Percentiles rank a stretch among this genome's conserved stretches.
Conservation (phyloP, 2,888 invertebrate genomes). For the Nysson spinosus region DNA sequence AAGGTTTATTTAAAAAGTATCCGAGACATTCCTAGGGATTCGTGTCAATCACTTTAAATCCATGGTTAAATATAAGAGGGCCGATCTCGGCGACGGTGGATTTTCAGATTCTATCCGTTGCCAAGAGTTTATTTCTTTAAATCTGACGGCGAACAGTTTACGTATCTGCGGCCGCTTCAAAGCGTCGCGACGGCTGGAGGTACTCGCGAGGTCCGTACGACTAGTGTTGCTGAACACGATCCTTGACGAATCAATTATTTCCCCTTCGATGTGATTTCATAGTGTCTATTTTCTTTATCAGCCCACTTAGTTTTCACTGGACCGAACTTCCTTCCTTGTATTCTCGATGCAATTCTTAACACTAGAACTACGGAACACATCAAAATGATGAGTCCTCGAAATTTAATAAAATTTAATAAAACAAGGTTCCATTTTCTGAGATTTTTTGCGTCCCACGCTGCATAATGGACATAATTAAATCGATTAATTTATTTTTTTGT, state of each 20-base stretch:
- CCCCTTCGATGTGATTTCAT: conserved; percentile 10
- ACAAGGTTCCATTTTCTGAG: too few species aligned
- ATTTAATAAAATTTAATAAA: too few species aligned
- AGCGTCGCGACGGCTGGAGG: conserved; percentile 51
- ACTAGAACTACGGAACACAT: too few species aligned
- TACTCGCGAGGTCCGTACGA: conserved; percentile 29
- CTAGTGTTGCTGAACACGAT: conserved; percentile 19
- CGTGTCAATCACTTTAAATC: too few species aligned
- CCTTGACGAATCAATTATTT: conserved; percentile 58
- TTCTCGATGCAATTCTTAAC: too few species aligned
- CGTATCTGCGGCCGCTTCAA: conserved; percentile 27
- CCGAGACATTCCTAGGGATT: too few species aligned
- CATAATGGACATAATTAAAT: too few species aligned
- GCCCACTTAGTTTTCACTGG: neutral
- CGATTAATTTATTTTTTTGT: too few species aligned
- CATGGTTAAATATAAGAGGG: neutral
- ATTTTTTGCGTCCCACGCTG: too few species aligned
- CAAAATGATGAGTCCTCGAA: too few species aligned
- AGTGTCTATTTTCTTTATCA: conserved; percentile 36
- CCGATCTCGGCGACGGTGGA: neutral
- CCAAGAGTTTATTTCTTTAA: conserved; percentile 45
- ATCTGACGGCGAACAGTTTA: conserved; percentile 32
- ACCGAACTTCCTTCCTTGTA: neutral
- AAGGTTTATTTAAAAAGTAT: too few species aligned
- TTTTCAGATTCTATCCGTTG: neutral